Base-by-base conservation (phyloP, 1,140 invertebrate genomes). In the Drosophila repleta region DNA sequence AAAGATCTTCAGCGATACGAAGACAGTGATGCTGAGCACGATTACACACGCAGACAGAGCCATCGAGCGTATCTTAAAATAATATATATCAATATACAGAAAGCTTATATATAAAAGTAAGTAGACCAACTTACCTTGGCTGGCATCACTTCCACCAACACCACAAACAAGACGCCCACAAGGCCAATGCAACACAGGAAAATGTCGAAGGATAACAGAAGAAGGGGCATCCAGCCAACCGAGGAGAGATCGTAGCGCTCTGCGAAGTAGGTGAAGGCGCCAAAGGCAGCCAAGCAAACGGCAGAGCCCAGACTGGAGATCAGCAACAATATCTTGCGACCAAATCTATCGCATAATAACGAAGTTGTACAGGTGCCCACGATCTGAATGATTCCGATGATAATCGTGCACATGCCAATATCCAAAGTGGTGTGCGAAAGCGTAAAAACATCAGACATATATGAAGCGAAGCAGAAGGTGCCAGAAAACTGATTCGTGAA, bases 361-460 rank as follows among this genome's bases (percentile, higher is more conserved):
- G 82, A 80, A 2, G 90, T 62, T 1, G 60, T 56, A 46, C 76
- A 68, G 13, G 77, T 79, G 13, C 85, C 85, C 6, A 93, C 64
- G 10, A 93, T 80, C 51, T 93, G 93, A 24, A 93, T 92, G 0
- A 68, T 89, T 0, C 93, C 93, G 0, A 93, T 92, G 3, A 93
- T 88, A 7, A 93, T 93, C 0, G 93, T 93, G 79, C 92, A 92
- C 73, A 93, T 92, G 71, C 92, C 92, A 2, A 93, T 90, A 65
- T 92, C 92, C 18, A 93, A 71, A 0, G 79, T 89, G 1, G 93
- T 93, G 1, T 94, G 94, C 0, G 96, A 93, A 4, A 93, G 92
- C 0, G 91, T 74, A 81, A 96, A 97, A 72, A 96, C 96, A 1
- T 92, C 92, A 29, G 89, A 26, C 37, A 85, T 37, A 13, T 90